Evolutionary conservation across 2,113 vertebrate genomes (phyloP).

Genomic region (Pygoscelis adeliae): DNA sequence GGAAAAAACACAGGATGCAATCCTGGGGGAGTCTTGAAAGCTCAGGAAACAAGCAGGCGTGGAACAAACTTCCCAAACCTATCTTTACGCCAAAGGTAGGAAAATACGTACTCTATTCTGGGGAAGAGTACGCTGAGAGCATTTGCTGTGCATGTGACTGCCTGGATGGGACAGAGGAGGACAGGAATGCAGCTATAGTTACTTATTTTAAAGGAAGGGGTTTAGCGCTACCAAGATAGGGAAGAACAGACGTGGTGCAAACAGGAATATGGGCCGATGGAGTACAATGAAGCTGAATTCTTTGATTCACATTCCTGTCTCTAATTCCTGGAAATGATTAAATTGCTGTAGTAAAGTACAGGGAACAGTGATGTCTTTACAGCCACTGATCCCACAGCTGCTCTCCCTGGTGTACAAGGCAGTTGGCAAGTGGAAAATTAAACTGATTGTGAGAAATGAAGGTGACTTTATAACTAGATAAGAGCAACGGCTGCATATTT

Average conservation of each 20-base stretch:
- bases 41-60: neutral
- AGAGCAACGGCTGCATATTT: neutral
- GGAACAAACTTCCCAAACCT: neutral
- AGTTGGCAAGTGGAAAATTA: neutral
- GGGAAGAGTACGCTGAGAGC: neutral
- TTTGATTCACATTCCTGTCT: neutral
- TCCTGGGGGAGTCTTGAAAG: neutral
- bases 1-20: neutral
- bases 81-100: neutral
- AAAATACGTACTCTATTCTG: neutral
- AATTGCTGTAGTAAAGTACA: neutral
- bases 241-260: neutral
- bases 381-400: neutral
- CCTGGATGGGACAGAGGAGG: neutral
- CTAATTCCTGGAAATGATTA: neutral
- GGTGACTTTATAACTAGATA: neutral
- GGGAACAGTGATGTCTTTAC: neutral
- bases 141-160: neutral
- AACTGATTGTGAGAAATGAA: neutral
- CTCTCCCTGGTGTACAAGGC: neutral
- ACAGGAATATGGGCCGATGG: neutral
- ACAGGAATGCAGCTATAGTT: neutral
- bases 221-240: neutral
- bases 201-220: neutral
- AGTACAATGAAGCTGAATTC: neutral